phyloP scores from a whole-genome alignment of 2,888 invertebrate species.

The Cyclophora punctaria region DNA sequence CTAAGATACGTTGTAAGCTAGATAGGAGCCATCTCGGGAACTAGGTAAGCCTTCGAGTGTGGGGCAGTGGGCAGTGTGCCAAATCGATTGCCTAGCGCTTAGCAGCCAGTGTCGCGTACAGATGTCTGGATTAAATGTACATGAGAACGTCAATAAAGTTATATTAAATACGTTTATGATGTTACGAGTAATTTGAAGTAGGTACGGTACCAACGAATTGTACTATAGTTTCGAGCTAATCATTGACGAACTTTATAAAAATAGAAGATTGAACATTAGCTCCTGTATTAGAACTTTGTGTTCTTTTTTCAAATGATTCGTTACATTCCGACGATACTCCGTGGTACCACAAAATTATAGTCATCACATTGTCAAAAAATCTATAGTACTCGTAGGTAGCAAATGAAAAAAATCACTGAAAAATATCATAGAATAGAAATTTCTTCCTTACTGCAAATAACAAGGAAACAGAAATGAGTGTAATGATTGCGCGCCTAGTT shows the following conservation, averaged over 20 bases:
- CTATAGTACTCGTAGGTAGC: too few relatives aligned
- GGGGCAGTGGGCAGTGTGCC: slow-evolving; percentile 21
- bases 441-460: too few relatives aligned
- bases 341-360: background rate
- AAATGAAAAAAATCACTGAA: too few relatives aligned
- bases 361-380: background rate
- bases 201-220: too few relatives aligned
- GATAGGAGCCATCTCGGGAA: slow-evolving; percentile 1
- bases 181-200: background rate
- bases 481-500: too few relatives aligned
- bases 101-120: slow-evolving; percentile 15
- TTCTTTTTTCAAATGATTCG: background rate
- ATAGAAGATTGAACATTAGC: background rate
- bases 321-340: background rate
- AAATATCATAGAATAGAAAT: too few relatives aligned
- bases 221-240: too few relatives aligned
- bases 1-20: too few relatives aligned
- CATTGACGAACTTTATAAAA: background rate
- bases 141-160: slow-evolving; percentile 1
- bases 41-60: slow-evolving; percentile 14
- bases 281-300: too few relatives aligned
- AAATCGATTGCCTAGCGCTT: slow-evolving; percentile 20
- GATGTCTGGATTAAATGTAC: slow-evolving; percentile 12
- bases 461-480: too few relatives aligned
- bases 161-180: background rate